phyloP scores from a whole-genome alignment of 2,797 vertebrate genomes.

The Gymnopithys bicolor region DNA sequence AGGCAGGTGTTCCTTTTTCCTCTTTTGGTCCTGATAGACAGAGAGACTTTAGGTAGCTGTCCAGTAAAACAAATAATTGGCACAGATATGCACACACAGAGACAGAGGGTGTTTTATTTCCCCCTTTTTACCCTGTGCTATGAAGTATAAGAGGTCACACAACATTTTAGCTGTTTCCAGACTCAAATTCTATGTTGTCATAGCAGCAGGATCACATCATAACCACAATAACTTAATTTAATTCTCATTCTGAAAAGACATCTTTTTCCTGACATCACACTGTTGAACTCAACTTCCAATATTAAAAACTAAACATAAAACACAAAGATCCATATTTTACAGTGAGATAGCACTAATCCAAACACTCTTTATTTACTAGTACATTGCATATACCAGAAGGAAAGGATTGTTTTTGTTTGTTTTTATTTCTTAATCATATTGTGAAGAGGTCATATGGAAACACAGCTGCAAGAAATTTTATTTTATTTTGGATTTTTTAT shows the following conservation, averaged over 20 bases:
- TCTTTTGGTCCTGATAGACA: not conserved
- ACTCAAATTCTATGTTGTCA: not conserved
- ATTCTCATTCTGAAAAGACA: not conserved
- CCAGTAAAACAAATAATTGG: not conserved
- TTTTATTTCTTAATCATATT: constrained; percentile 43
- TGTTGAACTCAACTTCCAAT: not conserved
- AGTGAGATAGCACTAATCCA: not conserved
- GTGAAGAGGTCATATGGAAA: constrained; percentile 19
- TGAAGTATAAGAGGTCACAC: not conserved
- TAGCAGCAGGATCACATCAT: not conserved
- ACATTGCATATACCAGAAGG: not conserved
- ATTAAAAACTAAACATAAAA: not conserved
- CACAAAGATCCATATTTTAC: not conserved
- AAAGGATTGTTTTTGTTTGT: not conserved
- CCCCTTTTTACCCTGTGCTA: not conserved
- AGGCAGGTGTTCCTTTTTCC: not conserved
- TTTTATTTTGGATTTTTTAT: not conserved
- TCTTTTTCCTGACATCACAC: not conserved
- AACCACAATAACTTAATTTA: not conserved
- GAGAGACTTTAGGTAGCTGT: not conserved
- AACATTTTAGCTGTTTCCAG: not conserved
- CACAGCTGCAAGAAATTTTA: not conserved
- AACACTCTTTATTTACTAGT: not conserved
- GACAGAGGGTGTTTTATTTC: not conserved
- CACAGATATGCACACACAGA: not conserved